Percentiles rank a stretch among this genome's conserved stretches.
These are phyloP conservation scores for Coboldia fuscipes DNA, from an alignment of 1,140 invertebrate species.

Conservation along the genomic window DNA sequence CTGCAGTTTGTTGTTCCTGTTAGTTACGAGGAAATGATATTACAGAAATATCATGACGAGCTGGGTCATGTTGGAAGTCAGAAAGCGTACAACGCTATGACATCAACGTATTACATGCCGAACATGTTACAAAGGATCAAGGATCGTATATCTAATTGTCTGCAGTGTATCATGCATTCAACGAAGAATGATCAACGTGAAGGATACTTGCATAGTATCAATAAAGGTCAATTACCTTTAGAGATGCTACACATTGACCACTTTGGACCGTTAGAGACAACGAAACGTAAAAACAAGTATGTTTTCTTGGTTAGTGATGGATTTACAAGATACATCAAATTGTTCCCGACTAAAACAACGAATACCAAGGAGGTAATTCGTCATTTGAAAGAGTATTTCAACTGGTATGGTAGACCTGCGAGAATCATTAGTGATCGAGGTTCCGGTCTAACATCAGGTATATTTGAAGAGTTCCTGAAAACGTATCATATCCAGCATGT, in stretches of 20 bases:
- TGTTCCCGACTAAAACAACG: conserved; percentile 4
- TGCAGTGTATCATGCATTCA: conserved; percentile 12
- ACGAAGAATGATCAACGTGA: conserved; percentile 8
- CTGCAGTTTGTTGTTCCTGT: conserved; percentile 11
- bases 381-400: conserved; percentile 7
- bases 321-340: conserved; percentile 7
- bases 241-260: conserved; percentile 13
- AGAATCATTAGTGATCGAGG: conserved; percentile 11
- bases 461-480: conserved; percentile 8
- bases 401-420: conserved; percentile 6
- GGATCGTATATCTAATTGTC: conserved; percentile 7
- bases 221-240: conserved; percentile 11
- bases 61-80: conserved; percentile 10
- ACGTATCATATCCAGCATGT: conserved; percentile 6
- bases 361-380: conserved; percentile 9
- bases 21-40: conserved; percentile 9
- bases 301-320: conserved; percentile 21
- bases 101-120: conserved; percentile 11
- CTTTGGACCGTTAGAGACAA: conserved; percentile 10
- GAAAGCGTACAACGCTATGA: conserved; percentile 9
- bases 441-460: conserved; percentile 9
- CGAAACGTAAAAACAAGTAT: conserved; percentile 18
- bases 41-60: conserved; percentile 10
- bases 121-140: conserved; percentile 10
- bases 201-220: conserved; percentile 9